Percentiles rank a stretch among this genome's conserved stretches.
Conservation (phyloP, 53 echinoderm and acorn worm genomes). For the Holothuria scabra region DNA sequence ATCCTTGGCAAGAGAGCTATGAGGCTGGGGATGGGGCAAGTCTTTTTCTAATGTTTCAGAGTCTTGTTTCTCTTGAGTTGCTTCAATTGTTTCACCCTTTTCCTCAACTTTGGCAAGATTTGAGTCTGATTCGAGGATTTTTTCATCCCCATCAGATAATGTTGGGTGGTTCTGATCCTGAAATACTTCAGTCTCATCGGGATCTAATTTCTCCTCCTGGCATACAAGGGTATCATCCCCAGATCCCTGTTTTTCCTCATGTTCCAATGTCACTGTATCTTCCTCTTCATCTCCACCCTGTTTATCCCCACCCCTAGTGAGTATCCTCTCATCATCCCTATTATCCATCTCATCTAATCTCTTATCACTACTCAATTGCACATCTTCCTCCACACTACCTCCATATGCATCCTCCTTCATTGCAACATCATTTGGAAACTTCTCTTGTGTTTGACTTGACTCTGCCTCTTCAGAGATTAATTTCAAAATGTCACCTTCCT, state of each 20-base stretch:
- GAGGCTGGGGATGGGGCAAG: background rate
- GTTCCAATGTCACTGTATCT: background rate
- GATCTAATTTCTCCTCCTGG: slow-evolving; percentile 14
- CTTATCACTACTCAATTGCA: slow-evolving; percentile 34
- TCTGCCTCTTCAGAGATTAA: background rate
- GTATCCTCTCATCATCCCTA: slow-evolving; percentile 39
- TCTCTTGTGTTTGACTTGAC: background rate
- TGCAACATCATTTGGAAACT: slow-evolving; percentile 36
- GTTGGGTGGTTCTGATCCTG: slow-evolving; percentile 9
- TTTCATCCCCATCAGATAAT: too few species aligned
- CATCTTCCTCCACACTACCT: slow-evolving; percentile 15
- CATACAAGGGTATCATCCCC: background rate
- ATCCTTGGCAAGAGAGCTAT: background rate
- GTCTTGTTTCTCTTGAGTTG: slow-evolving; percentile 40
- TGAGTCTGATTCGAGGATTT: background rate
- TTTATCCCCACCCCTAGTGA: background rate
- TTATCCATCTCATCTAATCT: slow-evolving; percentile 33
- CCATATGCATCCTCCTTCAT: slow-evolving; percentile 8
- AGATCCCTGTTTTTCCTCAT: background rate
- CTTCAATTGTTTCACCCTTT: background rate
- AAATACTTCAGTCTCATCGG: background rate
- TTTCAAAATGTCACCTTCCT: too few species aligned
- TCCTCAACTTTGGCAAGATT: slow-evolving; percentile 25
- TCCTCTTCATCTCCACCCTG: background rate
- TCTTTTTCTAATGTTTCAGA: slow-evolving; percentile 45